Percentiles rank a stretch among this genome's conserved stretches.
Evolutionary conservation across 2,888 invertebrate species (phyloP).

Genomic region (Eupithecia dodoneata): DNA sequence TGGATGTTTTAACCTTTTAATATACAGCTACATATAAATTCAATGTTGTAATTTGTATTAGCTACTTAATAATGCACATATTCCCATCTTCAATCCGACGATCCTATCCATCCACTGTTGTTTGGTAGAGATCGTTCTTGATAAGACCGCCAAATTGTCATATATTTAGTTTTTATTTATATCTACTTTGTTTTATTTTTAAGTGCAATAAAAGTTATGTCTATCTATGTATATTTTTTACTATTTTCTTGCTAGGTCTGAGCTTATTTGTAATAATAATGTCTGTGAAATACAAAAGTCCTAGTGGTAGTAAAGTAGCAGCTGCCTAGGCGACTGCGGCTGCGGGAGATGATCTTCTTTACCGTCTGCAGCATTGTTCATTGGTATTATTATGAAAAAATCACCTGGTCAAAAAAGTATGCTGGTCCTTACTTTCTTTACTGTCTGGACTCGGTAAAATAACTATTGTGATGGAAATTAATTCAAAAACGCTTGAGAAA

Average conservation of each 20-base stretch:
- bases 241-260: not conserved
- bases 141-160: too few relatives aligned
- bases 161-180: too few relatives aligned
- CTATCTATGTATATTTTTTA: too few relatives aligned
- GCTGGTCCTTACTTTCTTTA: not conserved
- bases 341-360: not conserved
- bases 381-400: not conserved
- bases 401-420: not conserved
- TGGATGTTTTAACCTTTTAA: not conserved
- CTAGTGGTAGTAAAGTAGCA: constrained; percentile 1
- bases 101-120: too few relatives aligned
- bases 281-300: not conserved
- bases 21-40: too few relatives aligned
- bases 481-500: not conserved
- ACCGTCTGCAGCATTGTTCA: not conserved
- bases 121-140: too few relatives aligned
- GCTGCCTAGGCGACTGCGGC: not conserved
- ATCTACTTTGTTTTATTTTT: too few relatives aligned
- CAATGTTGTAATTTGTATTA: too few relatives aligned
- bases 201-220: too few relatives aligned
- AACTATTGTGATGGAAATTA: not conserved
- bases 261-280: not conserved
- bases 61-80: too few relatives aligned
- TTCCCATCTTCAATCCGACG: too few relatives aligned
- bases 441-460: not conserved